These are phyloP conservation scores for Sphinx pinastri DNA, from an alignment of 2,888 invertebrate species.

Conservation along the genomic window DNA sequence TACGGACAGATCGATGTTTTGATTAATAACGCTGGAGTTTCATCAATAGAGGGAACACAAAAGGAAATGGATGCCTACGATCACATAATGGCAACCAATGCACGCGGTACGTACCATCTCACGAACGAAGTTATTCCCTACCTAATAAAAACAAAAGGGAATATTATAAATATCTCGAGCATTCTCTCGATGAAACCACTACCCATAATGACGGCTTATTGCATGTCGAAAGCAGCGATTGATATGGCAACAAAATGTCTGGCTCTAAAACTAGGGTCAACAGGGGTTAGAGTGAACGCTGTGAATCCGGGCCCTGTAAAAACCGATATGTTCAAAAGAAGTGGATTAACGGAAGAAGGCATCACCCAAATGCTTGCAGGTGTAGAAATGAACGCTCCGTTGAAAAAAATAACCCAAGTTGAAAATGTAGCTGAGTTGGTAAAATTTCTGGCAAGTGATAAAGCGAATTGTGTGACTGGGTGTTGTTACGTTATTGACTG, in stretches of 20 bases:
- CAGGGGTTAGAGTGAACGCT: slow-evolving; percentile 67
- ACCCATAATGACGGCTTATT: slow-evolving; percentile 59
- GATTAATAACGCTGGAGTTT: slow-evolving; percentile 68
- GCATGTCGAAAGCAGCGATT: slow-evolving; percentile 70
- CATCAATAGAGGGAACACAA: slow-evolving; percentile 46
- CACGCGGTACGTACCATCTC: slow-evolving; percentile 62
- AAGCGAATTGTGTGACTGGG: slow-evolving; percentile 63
- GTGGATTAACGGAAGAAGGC: slow-evolving; percentile 55
- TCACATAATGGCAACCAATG: slow-evolving; percentile 60
- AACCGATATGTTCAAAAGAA: slow-evolving; percentile 60
- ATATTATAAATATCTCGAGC: slow-evolving; percentile 68
- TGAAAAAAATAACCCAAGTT: slow-evolving; percentile 54
- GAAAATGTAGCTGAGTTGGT: slow-evolving; percentile 67
- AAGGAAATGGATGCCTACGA: slow-evolving; percentile 58
- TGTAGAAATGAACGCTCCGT: slow-evolving; percentile 51
- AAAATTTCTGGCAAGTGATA: slow-evolving; percentile 64
- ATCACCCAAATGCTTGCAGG: slow-evolving; percentile 51
- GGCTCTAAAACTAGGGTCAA: slow-evolving; percentile 60
- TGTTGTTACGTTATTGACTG: slow-evolving; percentile 61
- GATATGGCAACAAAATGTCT: slow-evolving; percentile 70
- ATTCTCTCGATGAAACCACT: slow-evolving; percentile 56
- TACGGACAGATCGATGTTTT: slow-evolving; percentile 62
- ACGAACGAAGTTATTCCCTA: slow-evolving; percentile 58
- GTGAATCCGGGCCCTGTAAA: slow-evolving; percentile 69
- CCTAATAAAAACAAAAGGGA: slow-evolving; percentile 60